phyloP scores from a whole-genome alignment of 2,888 invertebrate genomes.

The Heliconius ismenius region DNA sequence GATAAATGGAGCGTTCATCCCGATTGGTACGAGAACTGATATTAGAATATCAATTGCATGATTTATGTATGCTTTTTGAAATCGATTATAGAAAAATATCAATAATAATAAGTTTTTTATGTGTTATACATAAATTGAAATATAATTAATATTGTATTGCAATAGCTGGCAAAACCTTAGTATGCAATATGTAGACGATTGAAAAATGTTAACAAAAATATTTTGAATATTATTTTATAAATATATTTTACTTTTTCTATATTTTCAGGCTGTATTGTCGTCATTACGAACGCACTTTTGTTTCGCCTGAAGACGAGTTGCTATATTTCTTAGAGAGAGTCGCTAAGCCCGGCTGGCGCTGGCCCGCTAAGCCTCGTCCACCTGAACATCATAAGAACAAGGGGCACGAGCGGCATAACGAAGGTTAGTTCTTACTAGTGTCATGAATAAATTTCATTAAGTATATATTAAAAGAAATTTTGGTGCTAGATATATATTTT shows the following conservation, averaged over 20 bases:
- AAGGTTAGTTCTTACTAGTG: conserved; percentile 51
- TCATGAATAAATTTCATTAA: too few relatives aligned
- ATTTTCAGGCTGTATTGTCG: conserved; percentile 87
- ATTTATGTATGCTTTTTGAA: not conserved
- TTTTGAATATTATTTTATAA: too few relatives aligned
- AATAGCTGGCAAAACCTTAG: too few relatives aligned
- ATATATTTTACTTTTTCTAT: not conserved
- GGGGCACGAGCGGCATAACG: conserved; percentile 70
- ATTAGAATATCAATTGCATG: not conserved
- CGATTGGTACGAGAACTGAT: conserved; percentile 84
- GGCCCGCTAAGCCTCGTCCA: conserved; percentile 86
- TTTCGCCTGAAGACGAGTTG: conserved; percentile 88
- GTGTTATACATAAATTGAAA: too few relatives aligned
- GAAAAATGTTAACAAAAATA: too few relatives aligned
- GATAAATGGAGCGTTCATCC: conserved; percentile 93
- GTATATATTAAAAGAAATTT: too few relatives aligned
- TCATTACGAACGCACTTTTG: conserved; percentile 85
- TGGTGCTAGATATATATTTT: too few relatives aligned
- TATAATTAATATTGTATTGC: too few relatives aligned
- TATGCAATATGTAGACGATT: too few relatives aligned
- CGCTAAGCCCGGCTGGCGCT: conserved; percentile 91
- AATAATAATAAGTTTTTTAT: too few relatives aligned
- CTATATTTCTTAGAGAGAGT: conserved; percentile 90
- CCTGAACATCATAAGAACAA: conserved; percentile 85
- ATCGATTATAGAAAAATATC: too few relatives aligned